These are phyloP conservation scores for Leptatherina wallacei DNA, from an alignment of 2,797 vertebrate genomes.

Conservation along the genomic window DNA sequence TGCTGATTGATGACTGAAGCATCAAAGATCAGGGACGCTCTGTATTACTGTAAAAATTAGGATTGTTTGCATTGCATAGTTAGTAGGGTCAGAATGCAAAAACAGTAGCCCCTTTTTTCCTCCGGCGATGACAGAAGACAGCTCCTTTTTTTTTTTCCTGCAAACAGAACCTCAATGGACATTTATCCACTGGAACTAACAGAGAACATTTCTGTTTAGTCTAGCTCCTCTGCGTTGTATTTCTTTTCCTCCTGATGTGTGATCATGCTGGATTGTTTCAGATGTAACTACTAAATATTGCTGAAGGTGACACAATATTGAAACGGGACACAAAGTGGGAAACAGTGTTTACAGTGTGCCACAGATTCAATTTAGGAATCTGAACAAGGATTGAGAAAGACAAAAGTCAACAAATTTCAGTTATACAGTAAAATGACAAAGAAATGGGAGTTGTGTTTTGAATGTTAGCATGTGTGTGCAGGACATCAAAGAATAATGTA, in stretches of 20 bases:
- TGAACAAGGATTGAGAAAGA: not conserved
- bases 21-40: slow-evolving; percentile 7
- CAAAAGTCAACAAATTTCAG: not conserved
- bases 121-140: slow-evolving; percentile 20
- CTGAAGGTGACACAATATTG: slow-evolving; percentile 15
- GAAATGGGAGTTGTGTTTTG: not conserved
- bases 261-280: slow-evolving; percentile 36
- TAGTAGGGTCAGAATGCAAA: slow-evolving; percentile 4
- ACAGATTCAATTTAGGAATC: slow-evolving; percentile 6
- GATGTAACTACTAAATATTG: slow-evolving; percentile 23
- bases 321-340: not conserved
- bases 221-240: slow-evolving; percentile 8
- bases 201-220: slow-evolving; percentile 43
- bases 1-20: slow-evolving; percentile 9
- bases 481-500: slow-evolving; percentile 8
- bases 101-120: slow-evolving; percentile 17
- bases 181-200: slow-evolving; percentile 42
- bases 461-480: not conserved
- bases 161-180: slow-evolving; percentile 10
- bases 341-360: slow-evolving; percentile 9
- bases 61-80: slow-evolving; percentile 6
- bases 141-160: not conserved
- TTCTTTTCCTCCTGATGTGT: slow-evolving; percentile 32
- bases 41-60: slow-evolving; percentile 1
- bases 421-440: slow-evolving; percentile 12